phyloP scores from a whole-genome alignment of 2,888 invertebrate species.

The Flabesymbios commensalis region DNA sequence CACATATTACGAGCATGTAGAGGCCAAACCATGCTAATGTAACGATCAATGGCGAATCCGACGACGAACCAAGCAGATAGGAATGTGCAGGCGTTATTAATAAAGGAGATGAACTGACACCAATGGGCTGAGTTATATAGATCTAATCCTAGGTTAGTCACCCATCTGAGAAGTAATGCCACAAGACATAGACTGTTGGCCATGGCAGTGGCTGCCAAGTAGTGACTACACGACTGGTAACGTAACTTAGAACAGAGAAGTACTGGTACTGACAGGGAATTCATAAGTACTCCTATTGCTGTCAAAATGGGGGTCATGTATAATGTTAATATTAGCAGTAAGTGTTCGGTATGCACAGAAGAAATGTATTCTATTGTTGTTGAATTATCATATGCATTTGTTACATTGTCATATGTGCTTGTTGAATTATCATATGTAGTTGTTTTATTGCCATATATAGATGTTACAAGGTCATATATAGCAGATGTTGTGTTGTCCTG shows the following conservation, averaged over 20 bases:
- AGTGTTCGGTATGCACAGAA: too few relatives aligned
- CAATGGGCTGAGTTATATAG: background rate
- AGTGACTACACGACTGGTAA: constrained; percentile 2
- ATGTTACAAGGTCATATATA: too few relatives aligned
- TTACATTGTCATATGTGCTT: too few relatives aligned
- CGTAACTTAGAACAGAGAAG: background rate
- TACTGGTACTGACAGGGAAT: too few relatives aligned
- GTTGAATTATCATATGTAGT: too few relatives aligned
- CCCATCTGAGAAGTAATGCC: constrained; percentile 6
- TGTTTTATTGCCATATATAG: too few relatives aligned
- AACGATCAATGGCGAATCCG: constrained; percentile 11
- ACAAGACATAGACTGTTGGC: constrained; percentile 10
- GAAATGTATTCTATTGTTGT: too few relatives aligned
- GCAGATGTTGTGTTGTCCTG: too few relatives aligned
- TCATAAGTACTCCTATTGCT: too few relatives aligned
- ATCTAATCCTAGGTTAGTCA: constrained; percentile 4
- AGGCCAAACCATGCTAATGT: constrained; percentile 4
- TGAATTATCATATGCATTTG: too few relatives aligned
- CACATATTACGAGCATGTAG: background rate
- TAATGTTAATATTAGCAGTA: too few relatives aligned
- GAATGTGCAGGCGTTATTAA: constrained; percentile 11
- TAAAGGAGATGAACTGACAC: constrained; percentile 18
- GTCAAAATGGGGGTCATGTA: too few relatives aligned
- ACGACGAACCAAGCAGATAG: constrained; percentile 16
- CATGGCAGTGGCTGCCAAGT: constrained; percentile 4